Percentiles rank a stretch among this genome's conserved stretches.
These are phyloP conservation scores for Dyspetes luteomarginatus DNA, from an alignment of 2,888 invertebrate species.

Conservation along the genomic window DNA sequence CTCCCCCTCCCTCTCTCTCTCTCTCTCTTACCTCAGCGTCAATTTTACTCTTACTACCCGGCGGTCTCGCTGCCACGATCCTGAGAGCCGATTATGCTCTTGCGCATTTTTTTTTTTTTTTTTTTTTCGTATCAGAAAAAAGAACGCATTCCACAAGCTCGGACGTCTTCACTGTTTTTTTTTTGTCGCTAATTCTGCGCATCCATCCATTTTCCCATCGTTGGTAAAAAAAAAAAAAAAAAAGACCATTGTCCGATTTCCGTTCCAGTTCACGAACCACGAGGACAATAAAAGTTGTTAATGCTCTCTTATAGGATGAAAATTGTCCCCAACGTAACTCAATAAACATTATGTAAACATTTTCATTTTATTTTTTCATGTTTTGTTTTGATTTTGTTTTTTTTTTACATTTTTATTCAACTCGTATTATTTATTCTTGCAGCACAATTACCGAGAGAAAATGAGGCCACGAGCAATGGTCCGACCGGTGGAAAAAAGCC, in stretches of 20 bases:
- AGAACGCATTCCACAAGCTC: slow-evolving; percentile 11
- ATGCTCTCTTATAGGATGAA: too few species aligned
- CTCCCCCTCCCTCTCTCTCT: slow-evolving; percentile 28
- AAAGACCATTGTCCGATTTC: slow-evolving; percentile 47
- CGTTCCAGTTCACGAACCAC: slow-evolving; percentile 53
- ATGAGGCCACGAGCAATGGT: slow-evolving; percentile 85
- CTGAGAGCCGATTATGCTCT: slow-evolving; percentile 32
- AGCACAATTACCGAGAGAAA: slow-evolving; percentile 86
- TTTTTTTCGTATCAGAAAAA: slow-evolving; percentile 23
- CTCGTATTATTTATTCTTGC: slow-evolving; percentile 20
- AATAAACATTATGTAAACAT: slow-evolving; percentile 52
- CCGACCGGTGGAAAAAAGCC: slow-evolving; percentile 85
- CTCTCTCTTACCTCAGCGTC: slow-evolving; percentile 26
- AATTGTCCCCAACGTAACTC: slow-evolving; percentile 34
- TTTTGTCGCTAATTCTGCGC: neutral
- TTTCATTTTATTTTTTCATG: neutral
- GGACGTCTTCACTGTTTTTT: neutral
- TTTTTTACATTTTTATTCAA: slow-evolving; percentile 2
- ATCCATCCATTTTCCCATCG: slow-evolving; percentile 28
- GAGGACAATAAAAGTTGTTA: slow-evolving; percentile 53
- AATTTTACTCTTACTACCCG: slow-evolving; percentile 50
- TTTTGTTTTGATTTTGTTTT: slow-evolving; percentile 3
- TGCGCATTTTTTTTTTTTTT: neutral
- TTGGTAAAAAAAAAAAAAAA: slow-evolving; percentile 23
- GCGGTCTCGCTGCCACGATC: slow-evolving; percentile 43